Base-by-base conservation (phyloP, 2,113 vertebrate genomes). In the Cyphomyrus plagiostoma region DNA sequence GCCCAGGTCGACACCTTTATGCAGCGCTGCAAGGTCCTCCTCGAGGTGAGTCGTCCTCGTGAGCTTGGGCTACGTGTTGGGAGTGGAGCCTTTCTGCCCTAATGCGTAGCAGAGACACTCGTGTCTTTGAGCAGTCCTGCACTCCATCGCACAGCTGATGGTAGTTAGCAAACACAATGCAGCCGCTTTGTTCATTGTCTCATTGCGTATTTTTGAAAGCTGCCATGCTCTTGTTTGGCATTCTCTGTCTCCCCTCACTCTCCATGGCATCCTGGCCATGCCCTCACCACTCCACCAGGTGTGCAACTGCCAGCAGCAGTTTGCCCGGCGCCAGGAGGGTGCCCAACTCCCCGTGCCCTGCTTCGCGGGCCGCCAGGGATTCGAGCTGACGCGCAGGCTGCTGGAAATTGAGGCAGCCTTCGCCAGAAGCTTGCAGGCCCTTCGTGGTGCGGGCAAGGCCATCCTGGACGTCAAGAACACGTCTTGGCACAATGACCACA, bases 221-320 rank as follows among this genome's bases (percentile, higher is more conserved):
- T 3, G 2, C 9, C 39, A 3, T 8, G 7, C 39, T 45, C 42
- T 85, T 10, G 19, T 49, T 49, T 85, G 2, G 82, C 46, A 2
- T 21, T 8, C 21, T 9, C 46, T 46, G 9, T 49, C 45, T 46
- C 21, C 21, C 48, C 74, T 19, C 17, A 3, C 35, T 80, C 35
- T 42, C 74, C 17, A 0, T 80, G 74, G 74, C 74, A 80, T 42
- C 35, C 74, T 42, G 74, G 4, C 74, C 74, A 42, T 39, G 1
- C 74, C 17, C 74, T 42, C 35, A 19, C 35, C 30, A 80, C 74
- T 42, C 82, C 82, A 84, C 82, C 88, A 98, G 98, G 96, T 98
- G 39, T 98, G 98, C 48, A 94, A 97, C 35, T 97, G 96, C 93
- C 97, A 98, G 94, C 93, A 95, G 91, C 96, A 96, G 92, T 98